Evolutionary conservation across 2,797 vertebrate genomes (phyloP).

Genomic region (Pangasius macronema): DNA sequence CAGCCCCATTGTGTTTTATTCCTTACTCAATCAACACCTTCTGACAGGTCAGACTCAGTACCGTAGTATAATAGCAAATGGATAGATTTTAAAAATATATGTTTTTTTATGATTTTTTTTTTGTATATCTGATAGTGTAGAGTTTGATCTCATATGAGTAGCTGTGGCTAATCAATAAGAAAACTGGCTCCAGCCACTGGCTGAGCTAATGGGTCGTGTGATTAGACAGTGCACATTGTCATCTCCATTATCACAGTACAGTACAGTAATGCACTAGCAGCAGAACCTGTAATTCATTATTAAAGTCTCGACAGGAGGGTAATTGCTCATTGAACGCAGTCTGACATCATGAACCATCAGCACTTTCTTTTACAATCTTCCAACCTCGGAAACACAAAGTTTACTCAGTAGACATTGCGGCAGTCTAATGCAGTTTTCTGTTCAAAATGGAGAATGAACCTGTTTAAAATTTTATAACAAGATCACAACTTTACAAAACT

Average conservation of each 20-base stretch:
- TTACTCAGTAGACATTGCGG: neutral
- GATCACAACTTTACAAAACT: neutral
- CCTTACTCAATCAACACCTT: neutral
- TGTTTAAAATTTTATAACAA: neutral
- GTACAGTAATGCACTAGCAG: slow-evolving; percentile 1
- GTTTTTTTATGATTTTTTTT: neutral
- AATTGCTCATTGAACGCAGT: slow-evolving; percentile 28
- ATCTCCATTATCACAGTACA: neutral
- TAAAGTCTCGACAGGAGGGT: slow-evolving; percentile 45
- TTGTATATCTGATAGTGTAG: slow-evolving; percentile 19
- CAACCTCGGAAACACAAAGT: neutral
- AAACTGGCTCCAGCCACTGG: neutral
- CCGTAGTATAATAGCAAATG: neutral
- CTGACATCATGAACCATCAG: neutral
- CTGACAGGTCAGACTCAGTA: neutral
- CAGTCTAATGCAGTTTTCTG: neutral
- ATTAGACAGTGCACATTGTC: slow-evolving; percentile 12
- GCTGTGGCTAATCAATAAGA: neutral
- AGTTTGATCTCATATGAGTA: slow-evolving; percentile 36
- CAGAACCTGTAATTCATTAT: slow-evolving; percentile 33
- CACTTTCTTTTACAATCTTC: neutral
- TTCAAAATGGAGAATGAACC: neutral
- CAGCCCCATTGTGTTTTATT: neutral
- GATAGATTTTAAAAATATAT: neutral
- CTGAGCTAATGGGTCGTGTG: neutral